Evolutionary conservation across 2,797 vertebrate species (phyloP).

Genomic region (Sciaenops ocellatus): DNA sequence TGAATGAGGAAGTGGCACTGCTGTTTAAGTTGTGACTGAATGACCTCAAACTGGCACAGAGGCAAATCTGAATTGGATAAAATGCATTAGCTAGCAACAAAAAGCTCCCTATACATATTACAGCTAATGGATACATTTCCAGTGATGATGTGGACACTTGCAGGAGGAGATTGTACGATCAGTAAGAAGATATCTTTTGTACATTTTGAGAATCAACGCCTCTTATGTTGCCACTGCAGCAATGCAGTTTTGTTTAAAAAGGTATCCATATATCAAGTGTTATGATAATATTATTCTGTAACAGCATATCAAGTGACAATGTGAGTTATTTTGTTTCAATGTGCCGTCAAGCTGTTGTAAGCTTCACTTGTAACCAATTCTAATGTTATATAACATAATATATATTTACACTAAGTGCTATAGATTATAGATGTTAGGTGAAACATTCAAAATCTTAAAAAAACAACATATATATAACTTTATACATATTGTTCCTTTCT

Average conservation of each 20-base stretch:
- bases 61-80: neutral
- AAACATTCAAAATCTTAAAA: conserved; percentile 12
- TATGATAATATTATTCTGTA: conserved; percentile 38
- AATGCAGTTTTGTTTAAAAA: conserved; percentile 13
- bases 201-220: conserved; percentile 28
- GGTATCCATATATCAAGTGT: conserved; percentile 31
- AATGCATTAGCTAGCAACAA: conserved; percentile 28
- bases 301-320: conserved; percentile 33
- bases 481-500: neutral
- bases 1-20: conserved; percentile 6
- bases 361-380: conserved; percentile 24
- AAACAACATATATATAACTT: neutral
- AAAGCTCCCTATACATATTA: conserved; percentile 28
- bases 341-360: conserved; percentile 54
- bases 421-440: conserved; percentile 37
- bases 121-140: conserved; percentile 34
- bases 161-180: neutral
- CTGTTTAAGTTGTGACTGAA: conserved; percentile 11
- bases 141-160: conserved; percentile 19
- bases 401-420: conserved; percentile 48
- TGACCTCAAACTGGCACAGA: conserved; percentile 24
- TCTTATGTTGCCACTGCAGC: conserved; percentile 17
- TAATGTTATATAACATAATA: conserved; percentile 26
- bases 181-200: neutral
- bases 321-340: conserved; percentile 45